These are phyloP conservation scores for Hypena proboscidalis DNA, from an alignment of 2,888 invertebrate genomes.

Conservation along the genomic window DNA sequence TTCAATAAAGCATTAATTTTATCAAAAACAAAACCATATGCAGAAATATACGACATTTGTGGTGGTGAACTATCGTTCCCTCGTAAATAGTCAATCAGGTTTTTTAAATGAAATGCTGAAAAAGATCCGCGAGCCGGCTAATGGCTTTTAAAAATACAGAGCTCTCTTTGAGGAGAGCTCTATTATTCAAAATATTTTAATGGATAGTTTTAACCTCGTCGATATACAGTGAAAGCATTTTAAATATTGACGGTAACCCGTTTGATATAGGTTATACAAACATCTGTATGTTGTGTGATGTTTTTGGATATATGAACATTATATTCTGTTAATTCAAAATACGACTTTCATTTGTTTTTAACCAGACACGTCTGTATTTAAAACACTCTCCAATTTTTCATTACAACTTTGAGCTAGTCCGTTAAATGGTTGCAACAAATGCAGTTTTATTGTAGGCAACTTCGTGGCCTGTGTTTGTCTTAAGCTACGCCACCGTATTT, in stretches of 20 bases:
- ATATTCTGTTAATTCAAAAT: background rate
- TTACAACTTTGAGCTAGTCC: background rate
- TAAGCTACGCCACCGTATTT: too few species aligned
- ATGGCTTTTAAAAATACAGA: slow-evolving; percentile 65
- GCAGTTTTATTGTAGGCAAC: too few species aligned
- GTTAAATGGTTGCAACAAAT: background rate
- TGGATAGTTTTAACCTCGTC: slow-evolving; percentile 50
- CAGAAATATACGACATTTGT: too few species aligned
- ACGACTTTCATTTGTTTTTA: background rate
- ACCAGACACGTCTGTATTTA: too few species aligned
- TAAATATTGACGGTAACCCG: slow-evolving; percentile 33
- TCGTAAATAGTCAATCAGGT: slow-evolving; percentile 49
- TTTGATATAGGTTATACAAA: slow-evolving; percentile 17
- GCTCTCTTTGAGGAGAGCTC: slow-evolving; percentile 51
- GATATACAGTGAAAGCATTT: slow-evolving; percentile 39
- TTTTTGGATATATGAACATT: background rate
- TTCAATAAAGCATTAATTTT: too few species aligned
- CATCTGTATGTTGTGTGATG: background rate
- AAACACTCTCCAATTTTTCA: too few species aligned
- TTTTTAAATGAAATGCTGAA: slow-evolving; percentile 46
- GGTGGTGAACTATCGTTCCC: slow-evolving; percentile 1
- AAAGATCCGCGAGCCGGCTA: slow-evolving; percentile 44
- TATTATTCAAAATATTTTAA: slow-evolving; percentile 68
- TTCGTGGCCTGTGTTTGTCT: too few species aligned
- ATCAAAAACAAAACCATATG: too few species aligned